Evolutionary conservation across 2,797 vertebrate genomes (phyloP).

Genomic region (Rhodeus uyekii): DNA sequence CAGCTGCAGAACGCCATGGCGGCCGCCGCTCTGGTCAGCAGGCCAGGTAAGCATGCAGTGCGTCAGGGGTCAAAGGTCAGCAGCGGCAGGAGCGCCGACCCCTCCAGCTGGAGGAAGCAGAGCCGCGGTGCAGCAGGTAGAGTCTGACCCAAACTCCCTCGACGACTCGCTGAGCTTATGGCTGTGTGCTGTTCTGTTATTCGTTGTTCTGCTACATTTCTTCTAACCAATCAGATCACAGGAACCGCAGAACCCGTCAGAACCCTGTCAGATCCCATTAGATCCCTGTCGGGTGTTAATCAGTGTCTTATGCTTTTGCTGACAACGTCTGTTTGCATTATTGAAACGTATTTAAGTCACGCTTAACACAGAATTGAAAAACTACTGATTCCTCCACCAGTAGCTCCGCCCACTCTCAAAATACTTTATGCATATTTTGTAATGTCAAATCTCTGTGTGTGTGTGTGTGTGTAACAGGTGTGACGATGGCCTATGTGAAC

Average conservation of each 20-base stretch:
- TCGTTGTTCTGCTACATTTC: too few species aligned
- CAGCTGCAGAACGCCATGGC: slow-evolving; percentile 87
- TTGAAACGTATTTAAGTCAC: background rate
- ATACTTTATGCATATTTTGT: background rate
- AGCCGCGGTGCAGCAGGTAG: slow-evolving; percentile 85
- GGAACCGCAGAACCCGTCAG: too few species aligned
- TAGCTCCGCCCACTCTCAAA: background rate
- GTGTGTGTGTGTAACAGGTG: slow-evolving; percentile 73
- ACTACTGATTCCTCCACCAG: background rate
- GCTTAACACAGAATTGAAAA: background rate
- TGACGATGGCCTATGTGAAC: slow-evolving; percentile 91
- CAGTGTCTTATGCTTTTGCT: background rate
- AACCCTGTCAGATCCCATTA: too few species aligned
- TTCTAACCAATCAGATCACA: too few species aligned
- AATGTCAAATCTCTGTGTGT: too few species aligned
- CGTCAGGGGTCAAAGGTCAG: slow-evolving; percentile 81
- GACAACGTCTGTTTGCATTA: background rate
- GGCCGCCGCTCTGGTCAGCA: slow-evolving; percentile 84
- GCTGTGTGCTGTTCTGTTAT: too few species aligned
- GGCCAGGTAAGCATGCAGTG: slow-evolving; percentile 88
- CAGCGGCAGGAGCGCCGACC: slow-evolving; percentile 30
- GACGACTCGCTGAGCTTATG: background rate
- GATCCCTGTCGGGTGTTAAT: too few species aligned
- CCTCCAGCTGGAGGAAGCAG: slow-evolving; percentile 87
- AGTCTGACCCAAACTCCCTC: slow-evolving; percentile 57